Conservation (phyloP, 1,140 invertebrate species). For the Bombus waltoni region DNA sequence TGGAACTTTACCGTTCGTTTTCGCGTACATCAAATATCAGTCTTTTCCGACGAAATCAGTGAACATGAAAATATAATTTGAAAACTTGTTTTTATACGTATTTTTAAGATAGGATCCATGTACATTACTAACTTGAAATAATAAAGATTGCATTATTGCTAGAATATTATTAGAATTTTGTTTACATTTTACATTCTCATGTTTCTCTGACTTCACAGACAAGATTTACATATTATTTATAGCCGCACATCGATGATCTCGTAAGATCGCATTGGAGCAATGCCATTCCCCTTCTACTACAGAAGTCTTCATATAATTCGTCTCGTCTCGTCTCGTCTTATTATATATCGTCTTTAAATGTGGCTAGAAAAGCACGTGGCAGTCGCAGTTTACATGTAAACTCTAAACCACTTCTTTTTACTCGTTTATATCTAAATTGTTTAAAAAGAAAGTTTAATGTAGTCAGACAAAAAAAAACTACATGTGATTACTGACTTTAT, state of each 20-base stretch:
- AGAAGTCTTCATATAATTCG: constrained; percentile 13
- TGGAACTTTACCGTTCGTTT: neutral
- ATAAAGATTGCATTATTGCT: neutral
- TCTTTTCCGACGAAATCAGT: neutral
- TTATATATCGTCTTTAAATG: neutral
- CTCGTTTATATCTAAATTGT: neutral
- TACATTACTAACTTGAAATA: neutral
- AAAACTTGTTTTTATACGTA: neutral
- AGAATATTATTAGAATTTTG: too few species aligned
- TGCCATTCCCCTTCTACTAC: constrained; percentile 54
- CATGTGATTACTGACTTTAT: neutral
- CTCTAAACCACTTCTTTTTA: neutral
- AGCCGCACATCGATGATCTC: constrained; percentile 26
- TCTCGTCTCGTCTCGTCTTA: too few species aligned
- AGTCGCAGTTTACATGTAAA: constrained; percentile 13
- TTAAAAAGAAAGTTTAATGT: neutral
- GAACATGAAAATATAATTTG: neutral
- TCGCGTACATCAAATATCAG: neutral
- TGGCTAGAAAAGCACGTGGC: neutral
- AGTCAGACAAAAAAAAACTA: neutral
- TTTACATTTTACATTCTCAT: neutral
- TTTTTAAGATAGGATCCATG: neutral
- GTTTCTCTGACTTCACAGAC: neutral
- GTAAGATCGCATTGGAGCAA: constrained; percentile 38
- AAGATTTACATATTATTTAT: constrained; percentile 48